Evolutionary conservation across 2,113 vertebrate species (phyloP).

Genomic region (Oxygymnocypris stewartii): DNA sequence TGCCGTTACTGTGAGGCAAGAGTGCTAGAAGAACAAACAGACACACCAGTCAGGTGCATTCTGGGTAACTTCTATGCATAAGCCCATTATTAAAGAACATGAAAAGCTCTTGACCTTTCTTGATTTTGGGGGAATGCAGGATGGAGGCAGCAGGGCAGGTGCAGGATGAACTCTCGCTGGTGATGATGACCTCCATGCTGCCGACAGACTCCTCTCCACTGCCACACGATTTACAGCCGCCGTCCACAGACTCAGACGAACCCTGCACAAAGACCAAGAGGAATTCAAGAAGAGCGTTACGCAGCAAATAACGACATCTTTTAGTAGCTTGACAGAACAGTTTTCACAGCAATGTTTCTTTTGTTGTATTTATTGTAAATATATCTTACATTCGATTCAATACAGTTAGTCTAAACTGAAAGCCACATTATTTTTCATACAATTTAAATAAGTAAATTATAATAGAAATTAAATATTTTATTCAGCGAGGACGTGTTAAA

Average conservation of each 20-base stretch:
- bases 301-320: not conserved
- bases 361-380: not conserved
- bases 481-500: not conserved
- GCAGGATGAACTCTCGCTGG: conserved; percentile 82
- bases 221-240: conserved; percentile 85
- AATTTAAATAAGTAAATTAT: no score
- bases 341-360: not conserved
- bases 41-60: not conserved
- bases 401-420: not conserved
- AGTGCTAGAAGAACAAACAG: conserved; percentile 72
- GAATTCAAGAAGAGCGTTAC: not conserved
- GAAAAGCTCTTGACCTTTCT: conserved; percentile 78
- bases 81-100: not conserved
- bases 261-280: conserved; percentile 68
- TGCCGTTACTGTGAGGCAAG: conserved; percentile 85
- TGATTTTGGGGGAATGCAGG: conserved; percentile 84
- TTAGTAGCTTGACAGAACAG: not conserved
- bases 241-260: conserved; percentile 78
- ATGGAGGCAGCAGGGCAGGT: conserved; percentile 83
- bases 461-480: not conserved
- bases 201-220: conserved; percentile 73
- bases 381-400: not conserved
- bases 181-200: conserved; percentile 80
- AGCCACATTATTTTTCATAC: not conserved
- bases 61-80: not conserved